phyloP scores from a whole-genome alignment of 2,113 vertebrate genomes.

The Thermophis baileyi region DNA sequence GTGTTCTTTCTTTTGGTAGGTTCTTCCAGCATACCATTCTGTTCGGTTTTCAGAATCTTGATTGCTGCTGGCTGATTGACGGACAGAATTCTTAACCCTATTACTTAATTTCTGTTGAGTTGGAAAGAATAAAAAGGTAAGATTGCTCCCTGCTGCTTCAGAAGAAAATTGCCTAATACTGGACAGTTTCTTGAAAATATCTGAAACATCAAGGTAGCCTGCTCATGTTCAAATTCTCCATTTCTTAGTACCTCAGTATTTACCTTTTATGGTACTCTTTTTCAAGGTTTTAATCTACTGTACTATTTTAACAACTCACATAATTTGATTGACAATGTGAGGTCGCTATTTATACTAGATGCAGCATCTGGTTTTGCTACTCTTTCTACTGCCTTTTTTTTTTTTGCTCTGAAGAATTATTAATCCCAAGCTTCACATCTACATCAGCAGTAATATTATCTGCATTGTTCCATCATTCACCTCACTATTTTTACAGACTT shows the following conservation, averaged over 20 bases:
- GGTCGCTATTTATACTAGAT: conserved; percentile 6
- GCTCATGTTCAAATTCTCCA: not conserved
- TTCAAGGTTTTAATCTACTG: conserved; percentile 4
- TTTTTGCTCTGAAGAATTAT: conserved; percentile 1
- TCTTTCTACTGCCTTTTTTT: not conserved
- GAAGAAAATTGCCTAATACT: not conserved
- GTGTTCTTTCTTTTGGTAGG: not conserved
- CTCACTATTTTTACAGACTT: conserved; percentile 16
- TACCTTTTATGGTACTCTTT: not conserved
- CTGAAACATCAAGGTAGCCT: not conserved
- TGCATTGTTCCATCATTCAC: conserved; percentile 10
- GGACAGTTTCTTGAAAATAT: not conserved
- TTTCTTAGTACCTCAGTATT: not conserved
- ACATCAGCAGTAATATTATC: conserved; percentile 21
- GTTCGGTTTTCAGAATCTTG: not conserved
- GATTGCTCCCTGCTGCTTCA: not conserved
- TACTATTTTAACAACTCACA: conserved; percentile 5
- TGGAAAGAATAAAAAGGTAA: not conserved
- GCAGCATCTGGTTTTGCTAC: conserved; percentile 20
- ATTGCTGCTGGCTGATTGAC: not conserved
- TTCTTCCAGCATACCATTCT: not conserved
- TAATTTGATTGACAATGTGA: conserved; percentile 20
- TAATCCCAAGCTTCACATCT: conserved; percentile 20
- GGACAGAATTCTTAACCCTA: not conserved
- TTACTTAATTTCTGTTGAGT: not conserved